Conservation (phyloP, 2,888 invertebrate genomes). For the Pheosia tremula region DNA sequence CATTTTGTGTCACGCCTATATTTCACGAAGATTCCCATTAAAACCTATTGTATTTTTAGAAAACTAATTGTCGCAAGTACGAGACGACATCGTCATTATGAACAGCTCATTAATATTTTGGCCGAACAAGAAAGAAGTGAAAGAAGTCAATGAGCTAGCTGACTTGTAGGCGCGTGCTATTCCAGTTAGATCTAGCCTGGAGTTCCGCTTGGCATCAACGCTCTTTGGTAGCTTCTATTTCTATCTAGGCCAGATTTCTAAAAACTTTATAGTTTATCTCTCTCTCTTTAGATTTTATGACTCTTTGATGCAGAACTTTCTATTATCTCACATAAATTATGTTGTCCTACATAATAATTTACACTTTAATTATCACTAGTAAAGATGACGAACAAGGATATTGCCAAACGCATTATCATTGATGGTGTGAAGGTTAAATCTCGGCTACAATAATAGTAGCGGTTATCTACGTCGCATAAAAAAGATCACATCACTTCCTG, state of each 20-base stretch:
- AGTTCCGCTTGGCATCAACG: slow-evolving; percentile 29
- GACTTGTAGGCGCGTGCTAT: slow-evolving; percentile 21
- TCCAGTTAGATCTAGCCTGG: slow-evolving; percentile 10
- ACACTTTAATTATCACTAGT: not conserved
- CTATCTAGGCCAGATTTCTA: not conserved
- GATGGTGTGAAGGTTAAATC: not conserved
- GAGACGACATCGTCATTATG: slow-evolving; percentile 2
- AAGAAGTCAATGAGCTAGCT: slow-evolving; percentile 32
- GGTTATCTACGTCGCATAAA: not conserved
- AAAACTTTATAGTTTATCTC: not conserved
- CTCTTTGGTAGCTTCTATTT: slow-evolving; percentile 2
- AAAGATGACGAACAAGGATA: not conserved
- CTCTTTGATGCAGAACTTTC: not conserved
- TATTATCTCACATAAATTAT: not conserved
- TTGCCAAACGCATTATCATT: not conserved
- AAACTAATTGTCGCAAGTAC: not conserved
- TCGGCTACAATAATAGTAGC: not conserved
- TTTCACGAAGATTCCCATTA: not conserved
- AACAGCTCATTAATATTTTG: slow-evolving; percentile 24
- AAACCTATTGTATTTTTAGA: slow-evolving; percentile 1
- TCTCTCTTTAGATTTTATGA: not conserved
- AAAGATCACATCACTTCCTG: not conserved
- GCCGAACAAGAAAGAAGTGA: slow-evolving; percentile 15
- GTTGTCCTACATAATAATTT: too few relatives aligned
- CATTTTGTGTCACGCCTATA: not conserved